Conservation (phyloP, 2,888 invertebrate genomes). For the Caenorhabditis virilis region DNA sequence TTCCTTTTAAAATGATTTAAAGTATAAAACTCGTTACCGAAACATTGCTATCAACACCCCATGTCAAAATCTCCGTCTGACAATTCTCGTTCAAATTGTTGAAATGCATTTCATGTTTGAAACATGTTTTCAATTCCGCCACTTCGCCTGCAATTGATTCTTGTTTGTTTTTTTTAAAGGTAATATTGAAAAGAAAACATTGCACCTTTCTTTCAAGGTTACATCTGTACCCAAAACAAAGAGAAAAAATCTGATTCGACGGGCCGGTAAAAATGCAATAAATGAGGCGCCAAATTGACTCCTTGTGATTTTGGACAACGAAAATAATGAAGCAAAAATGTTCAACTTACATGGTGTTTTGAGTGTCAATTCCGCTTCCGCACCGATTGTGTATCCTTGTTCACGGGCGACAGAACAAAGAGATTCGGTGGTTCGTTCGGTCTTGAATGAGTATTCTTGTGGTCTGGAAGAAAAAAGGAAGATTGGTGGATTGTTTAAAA, state of each 20-base stretch:
- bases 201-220: no score
- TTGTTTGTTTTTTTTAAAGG: background rate
- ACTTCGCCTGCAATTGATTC: conserved; percentile 70
- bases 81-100: conserved; percentile 68
- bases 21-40: no score
- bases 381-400: conserved; percentile 69
- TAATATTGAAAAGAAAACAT: no score
- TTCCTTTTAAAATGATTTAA: no score
- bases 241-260: no score
- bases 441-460: conserved; percentile 69
- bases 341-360: conserved; percentile 70
- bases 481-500: no score
- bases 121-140: conserved; percentile 69
- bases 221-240: no score
- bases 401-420: conserved; percentile 64
- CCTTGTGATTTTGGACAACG: no score
- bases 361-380: conserved; percentile 70
- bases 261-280: no score
- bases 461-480: conserved; percentile 32
- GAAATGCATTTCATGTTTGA: conserved; percentile 69
- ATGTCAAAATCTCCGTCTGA: conserved; percentile 69
- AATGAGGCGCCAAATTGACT: background rate
- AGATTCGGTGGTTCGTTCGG: conserved; percentile 67
- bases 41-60: conserved; percentile 72
- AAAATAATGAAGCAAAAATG: background rate